Evolutionary conservation across 1,140 invertebrate species (phyloP).

Genomic region (Chlorops oryzae): DNA sequence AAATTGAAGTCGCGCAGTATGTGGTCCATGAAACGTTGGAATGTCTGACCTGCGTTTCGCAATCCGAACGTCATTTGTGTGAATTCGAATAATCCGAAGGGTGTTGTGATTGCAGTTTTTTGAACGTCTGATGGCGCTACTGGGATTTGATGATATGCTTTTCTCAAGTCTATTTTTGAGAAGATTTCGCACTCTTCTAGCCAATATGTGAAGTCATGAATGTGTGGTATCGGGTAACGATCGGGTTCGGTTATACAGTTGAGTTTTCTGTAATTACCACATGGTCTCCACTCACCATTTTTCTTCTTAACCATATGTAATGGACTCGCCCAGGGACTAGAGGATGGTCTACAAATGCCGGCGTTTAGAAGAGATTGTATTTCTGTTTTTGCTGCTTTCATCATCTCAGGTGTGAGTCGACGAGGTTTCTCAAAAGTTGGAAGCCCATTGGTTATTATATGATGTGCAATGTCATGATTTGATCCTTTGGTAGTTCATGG

Average conservation of each 20-base stretch:
- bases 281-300: slow-evolving; percentile 35
- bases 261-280: slow-evolving; percentile 48
- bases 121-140: slow-evolving; percentile 29
- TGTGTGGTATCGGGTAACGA: slow-evolving; percentile 4
- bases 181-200: too few species aligned
- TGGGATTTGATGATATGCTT: slow-evolving; percentile 51
- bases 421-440: slow-evolving; percentile 30
- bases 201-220: slow-evolving; percentile 3
- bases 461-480: neutral
- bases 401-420: slow-evolving; percentile 35
- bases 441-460: slow-evolving; percentile 29
- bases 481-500: too few species aligned
- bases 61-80: slow-evolving; percentile 43
- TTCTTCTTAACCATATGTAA: slow-evolving; percentile 46
- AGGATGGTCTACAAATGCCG: slow-evolving; percentile 39
- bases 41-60: slow-evolving; percentile 42
- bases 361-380: slow-evolving; percentile 8
- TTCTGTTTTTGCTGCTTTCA: slow-evolving; percentile 25
- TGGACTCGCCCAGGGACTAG: slow-evolving; percentile 47
- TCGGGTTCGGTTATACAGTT: slow-evolving; percentile 29
- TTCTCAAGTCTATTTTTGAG: neutral
- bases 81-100: slow-evolving; percentile 46
- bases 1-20: slow-evolving; percentile 43
- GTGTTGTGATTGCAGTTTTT: slow-evolving; percentile 43
- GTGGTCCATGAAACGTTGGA: slow-evolving; percentile 50